Base-by-base conservation (phyloP, 1,140 invertebrate genomes). In the Conus ventricosus region DNA sequence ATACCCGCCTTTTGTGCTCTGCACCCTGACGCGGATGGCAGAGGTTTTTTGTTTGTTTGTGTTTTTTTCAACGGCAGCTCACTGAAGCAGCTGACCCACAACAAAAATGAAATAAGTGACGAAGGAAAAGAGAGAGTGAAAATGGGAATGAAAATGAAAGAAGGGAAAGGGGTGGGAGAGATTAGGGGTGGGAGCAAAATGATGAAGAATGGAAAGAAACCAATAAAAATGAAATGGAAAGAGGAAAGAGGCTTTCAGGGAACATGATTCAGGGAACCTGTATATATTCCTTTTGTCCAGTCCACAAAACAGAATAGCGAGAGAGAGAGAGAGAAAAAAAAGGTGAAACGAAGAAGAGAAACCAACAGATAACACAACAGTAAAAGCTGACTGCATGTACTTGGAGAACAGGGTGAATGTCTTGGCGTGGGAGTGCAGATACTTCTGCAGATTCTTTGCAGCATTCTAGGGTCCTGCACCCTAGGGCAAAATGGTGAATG, bases 1-100 rank as follows among this genome's bases (percentile, higher is more conserved):
- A n/a, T 67, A 84, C 57, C 82, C 55, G 57, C 53, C 82, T 84
- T 84, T 84, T 81, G 80, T 81, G 80, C 80, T 51, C 17, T 10
- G 11, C 51, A 0, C 5, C 76, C 80, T 23, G 39, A 7, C 76
- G 13, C 39, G 80, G 80, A 51, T 81, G 51, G 80, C 13, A 39
- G 39, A 3, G 10, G 27, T 5, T 13, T 80, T 80, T 80, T 23
- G 1, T 13, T 75, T n/a, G 1, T 75, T 75, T 75, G 0, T 39
- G 0, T 39, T 39, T n/a, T 27, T 78, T 78, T 55, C 1, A 51
- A 54, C 27, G 55, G 80, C 23, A 11, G 80, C 67, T 20, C 17
- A 71, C 67, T n/a, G 60, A 63, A 63, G 17, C 10, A 63, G 60
- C 20, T 71, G 13, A 11, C 1, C 17, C 17, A 6, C 17, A 71